These are phyloP conservation scores for Bufotes viridis DNA, from an alignment of 2,797 vertebrate species.

Conservation along the genomic window DNA sequence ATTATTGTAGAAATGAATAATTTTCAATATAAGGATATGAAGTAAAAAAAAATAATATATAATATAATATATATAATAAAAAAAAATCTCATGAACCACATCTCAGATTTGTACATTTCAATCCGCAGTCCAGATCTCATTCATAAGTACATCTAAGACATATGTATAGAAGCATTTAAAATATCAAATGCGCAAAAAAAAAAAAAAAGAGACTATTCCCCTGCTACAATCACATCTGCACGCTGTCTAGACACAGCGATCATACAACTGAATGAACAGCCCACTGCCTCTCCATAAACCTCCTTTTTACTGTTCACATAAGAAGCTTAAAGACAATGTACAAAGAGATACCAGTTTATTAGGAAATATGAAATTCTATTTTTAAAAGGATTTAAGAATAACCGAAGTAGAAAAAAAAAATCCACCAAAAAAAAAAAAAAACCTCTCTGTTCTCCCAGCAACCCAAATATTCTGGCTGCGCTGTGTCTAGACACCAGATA, in stretches of 20 bases:
- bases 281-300: not conserved
- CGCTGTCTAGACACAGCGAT: slow-evolving; percentile 55
- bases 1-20: not conserved
- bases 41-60: not conserved
- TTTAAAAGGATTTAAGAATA: slow-evolving; percentile 43
- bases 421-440: not conserved
- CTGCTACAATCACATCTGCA: slow-evolving; percentile 53
- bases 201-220: slow-evolving; percentile 34
- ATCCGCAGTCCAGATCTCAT: not conserved
- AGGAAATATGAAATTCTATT: slow-evolving; percentile 29
- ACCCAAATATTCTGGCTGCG: slow-evolving; percentile 46
- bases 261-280: slow-evolving; percentile 39
- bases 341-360: slow-evolving; percentile 24
- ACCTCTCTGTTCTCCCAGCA: not conserved
- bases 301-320: not conserved
- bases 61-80: not conserved
- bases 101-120: not conserved
- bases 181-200: not conserved
- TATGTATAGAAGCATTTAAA: not conserved
- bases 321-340: slow-evolving; percentile 37
- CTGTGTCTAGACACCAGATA: slow-evolving; percentile 59
- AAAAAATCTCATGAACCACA: not conserved
- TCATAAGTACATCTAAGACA: not conserved
- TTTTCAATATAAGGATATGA: not conserved
- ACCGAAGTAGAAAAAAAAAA: not conserved